Evolutionary conservation across 2,888 invertebrate species (phyloP).

Genomic region (Rambutsinella grinnellia): DNA sequence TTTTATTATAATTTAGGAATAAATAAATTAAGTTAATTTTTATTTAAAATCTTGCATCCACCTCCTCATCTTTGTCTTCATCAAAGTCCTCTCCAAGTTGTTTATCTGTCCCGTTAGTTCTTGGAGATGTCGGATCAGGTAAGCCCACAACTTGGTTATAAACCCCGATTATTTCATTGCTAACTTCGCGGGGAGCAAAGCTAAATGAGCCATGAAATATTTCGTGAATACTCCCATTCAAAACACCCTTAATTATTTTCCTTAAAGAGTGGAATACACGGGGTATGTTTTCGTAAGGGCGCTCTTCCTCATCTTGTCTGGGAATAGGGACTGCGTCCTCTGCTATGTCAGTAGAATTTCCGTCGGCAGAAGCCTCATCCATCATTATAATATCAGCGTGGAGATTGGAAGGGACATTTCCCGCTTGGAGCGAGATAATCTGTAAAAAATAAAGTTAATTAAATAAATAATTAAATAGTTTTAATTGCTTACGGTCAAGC

Average conservation of each 20-base stretch:
- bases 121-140: slow-evolving; percentile 19
- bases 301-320: slow-evolving; percentile 39
- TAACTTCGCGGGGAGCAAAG: slow-evolving; percentile 49
- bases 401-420: not conserved
- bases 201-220: slow-evolving; percentile 54
- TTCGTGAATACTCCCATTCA: slow-evolving; percentile 48
- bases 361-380: slow-evolving; percentile 38
- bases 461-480: not conserved
- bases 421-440: slow-evolving; percentile 19
- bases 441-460: not conserved
- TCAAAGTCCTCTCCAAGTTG: slow-evolving; percentile 10
- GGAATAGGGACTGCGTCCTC: slow-evolving; percentile 33
- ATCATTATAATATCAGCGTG: slow-evolving; percentile 17
- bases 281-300: slow-evolving; percentile 52
- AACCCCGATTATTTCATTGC: slow-evolving; percentile 47
- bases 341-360: slow-evolving; percentile 1
- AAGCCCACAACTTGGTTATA: slow-evolving; percentile 54
- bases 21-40: not conserved
- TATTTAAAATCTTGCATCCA: slow-evolving; percentile 24
- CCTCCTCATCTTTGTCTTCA: slow-evolving; percentile 39
- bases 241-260: slow-evolving; percentile 55
- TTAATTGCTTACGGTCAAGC: not conserved
- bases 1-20: not conserved
- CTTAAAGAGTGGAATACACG: slow-evolving; percentile 45
- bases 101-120: slow-evolving; percentile 4